Conservation (phyloP, 2,888 invertebrate genomes). For the Carcina quercana region DNA sequence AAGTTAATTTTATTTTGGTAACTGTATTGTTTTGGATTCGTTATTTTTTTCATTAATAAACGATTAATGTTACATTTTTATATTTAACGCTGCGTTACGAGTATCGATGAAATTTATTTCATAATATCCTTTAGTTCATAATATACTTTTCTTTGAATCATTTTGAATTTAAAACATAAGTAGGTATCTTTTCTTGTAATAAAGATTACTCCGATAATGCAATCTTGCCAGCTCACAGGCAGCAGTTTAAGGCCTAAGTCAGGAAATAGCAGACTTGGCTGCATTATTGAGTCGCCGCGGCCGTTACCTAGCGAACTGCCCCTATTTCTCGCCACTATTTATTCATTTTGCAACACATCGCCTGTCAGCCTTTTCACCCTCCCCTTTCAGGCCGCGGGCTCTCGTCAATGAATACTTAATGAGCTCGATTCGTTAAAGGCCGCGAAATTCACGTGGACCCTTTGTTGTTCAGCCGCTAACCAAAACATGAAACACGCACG, state of each 20-base stretch:
- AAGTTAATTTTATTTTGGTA: too few species aligned
- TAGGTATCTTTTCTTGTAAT: too few species aligned
- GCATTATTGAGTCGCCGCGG: slow-evolving; percentile 59
- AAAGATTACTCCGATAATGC: too few species aligned
- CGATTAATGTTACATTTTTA: too few species aligned
- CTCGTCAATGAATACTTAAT: slow-evolving; percentile 64
- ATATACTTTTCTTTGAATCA: too few species aligned
- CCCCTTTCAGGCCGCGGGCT: slow-evolving; percentile 49
- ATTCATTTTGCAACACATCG: slow-evolving; percentile 72
- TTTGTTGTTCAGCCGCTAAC: slow-evolving; percentile 50
- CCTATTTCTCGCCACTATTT: slow-evolving; percentile 70
- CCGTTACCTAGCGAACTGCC: slow-evolving; percentile 65
- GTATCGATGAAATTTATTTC: too few species aligned
- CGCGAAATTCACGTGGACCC: slow-evolving; percentile 57
- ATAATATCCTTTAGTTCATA: too few species aligned
- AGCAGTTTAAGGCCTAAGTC: slow-evolving; percentile 19
- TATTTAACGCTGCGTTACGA: too few species aligned
- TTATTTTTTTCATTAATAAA: too few species aligned
- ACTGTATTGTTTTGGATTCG: too few species aligned
- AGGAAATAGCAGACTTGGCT: slow-evolving; percentile 27
- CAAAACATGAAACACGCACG: slow-evolving; percentile 55
- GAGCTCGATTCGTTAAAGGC: slow-evolving; percentile 61
- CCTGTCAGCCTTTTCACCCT: slow-evolving; percentile 62
- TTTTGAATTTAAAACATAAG: too few species aligned
- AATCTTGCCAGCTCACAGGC: too few species aligned